phyloP scores from a whole-genome alignment of 2,797 vertebrate genomes.

The Malurus leucopterus region DNA sequence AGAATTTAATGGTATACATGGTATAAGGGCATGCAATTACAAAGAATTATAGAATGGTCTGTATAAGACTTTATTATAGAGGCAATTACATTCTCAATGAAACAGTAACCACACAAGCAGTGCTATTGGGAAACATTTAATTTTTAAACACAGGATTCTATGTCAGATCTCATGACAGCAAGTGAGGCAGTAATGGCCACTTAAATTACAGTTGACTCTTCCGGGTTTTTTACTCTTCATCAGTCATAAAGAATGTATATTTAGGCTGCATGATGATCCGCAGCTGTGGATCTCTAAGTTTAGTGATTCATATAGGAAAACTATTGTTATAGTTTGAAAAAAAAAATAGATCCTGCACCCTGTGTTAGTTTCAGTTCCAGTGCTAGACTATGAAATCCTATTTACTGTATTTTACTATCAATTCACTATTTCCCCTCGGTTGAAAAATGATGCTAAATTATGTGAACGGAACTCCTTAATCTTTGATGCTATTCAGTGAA shows the following conservation, averaged over 20 bases:
- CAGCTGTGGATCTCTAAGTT: not conserved
- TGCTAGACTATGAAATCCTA: not conserved
- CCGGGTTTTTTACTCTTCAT: not conserved
- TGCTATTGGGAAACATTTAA: not conserved
- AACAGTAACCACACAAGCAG: not conserved
- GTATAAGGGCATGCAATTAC: not conserved
- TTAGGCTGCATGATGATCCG: not conserved
- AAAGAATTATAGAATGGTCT: not conserved
- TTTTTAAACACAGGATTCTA: not conserved
- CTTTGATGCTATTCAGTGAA: not conserved
- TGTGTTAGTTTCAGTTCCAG: not conserved
- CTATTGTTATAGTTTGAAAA: not conserved
- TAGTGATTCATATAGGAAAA: not conserved
- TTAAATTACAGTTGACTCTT: not conserved
- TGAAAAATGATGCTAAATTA: not conserved
- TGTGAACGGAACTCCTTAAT: not conserved
- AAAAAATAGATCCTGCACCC: not conserved
- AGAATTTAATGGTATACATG: not conserved
- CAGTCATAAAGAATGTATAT: not conserved
- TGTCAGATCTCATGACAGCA: not conserved
- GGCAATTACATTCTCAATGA: not conserved
- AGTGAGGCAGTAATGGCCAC: not conserved
- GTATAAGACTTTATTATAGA: not conserved
- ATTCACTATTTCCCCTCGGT: not conserved
- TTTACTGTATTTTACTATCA: not conserved